phyloP scores from a whole-genome alignment of 2,113 vertebrate genomes.

The Tupaia tana region DNA sequence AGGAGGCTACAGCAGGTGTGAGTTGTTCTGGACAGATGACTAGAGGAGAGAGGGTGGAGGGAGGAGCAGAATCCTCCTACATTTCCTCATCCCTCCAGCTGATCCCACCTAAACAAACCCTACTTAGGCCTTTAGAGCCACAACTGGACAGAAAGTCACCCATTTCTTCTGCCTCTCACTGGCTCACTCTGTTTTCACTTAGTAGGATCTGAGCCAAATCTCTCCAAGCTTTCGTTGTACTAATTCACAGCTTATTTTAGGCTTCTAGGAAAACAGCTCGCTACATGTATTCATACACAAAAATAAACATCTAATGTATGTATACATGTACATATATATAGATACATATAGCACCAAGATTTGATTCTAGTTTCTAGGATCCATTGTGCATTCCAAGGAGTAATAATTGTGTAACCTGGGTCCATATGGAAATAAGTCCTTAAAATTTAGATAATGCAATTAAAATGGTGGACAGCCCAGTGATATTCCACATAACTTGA shows the following conservation, averaged over 20 bases:
- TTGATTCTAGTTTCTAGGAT: not conserved
- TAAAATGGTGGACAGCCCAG: not conserved
- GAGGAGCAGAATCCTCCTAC: conserved; percentile 36
- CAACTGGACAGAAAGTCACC: conserved; percentile 76
- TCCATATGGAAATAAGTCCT: not conserved
- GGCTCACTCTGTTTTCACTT: not conserved
- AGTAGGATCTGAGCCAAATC: conserved; percentile 68
- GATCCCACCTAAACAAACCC: conserved; percentile 78
- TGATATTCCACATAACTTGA: not conserved
- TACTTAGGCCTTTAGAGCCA: conserved; percentile 84
- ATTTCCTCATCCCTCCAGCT: not conserved
- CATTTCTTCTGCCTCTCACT: not conserved
- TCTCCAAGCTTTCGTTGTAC: conserved; percentile 75
- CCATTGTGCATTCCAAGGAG: conserved; percentile 4
- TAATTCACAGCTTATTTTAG: conserved; percentile 87
- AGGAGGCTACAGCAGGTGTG: conserved; percentile 77
- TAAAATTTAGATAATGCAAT: not conserved
- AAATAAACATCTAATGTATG: conserved; percentile 4
- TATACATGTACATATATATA: no score
- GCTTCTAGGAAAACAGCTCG: conserved; percentile 58
- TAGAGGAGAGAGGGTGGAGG: conserved; percentile 71
- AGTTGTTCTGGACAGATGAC: conserved; percentile 84
- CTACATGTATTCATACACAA: not conserved
- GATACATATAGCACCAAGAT: not conserved
- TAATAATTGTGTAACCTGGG: not conserved